Evolutionary conservation across 2,113 vertebrate genomes (phyloP).

Genomic region (Nansenia antarctica): DNA sequence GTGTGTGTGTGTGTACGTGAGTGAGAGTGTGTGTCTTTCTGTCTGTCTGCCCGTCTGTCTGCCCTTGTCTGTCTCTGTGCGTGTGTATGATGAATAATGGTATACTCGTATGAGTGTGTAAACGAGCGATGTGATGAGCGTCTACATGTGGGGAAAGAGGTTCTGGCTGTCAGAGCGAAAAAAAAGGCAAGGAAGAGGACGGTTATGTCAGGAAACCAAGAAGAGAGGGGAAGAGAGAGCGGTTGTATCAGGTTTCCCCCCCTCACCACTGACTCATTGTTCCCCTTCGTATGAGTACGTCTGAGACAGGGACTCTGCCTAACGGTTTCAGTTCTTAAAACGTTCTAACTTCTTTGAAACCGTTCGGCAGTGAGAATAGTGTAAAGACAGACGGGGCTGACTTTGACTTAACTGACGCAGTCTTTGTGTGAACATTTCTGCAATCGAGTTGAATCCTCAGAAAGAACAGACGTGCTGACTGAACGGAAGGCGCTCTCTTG

Average conservation of each 20-base stretch:
- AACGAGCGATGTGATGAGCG: constrained; percentile 33
- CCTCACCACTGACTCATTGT: constrained; percentile 76
- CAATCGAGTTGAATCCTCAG: constrained; percentile 32
- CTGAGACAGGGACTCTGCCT: constrained; percentile 65
- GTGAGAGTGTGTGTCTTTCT: not conserved
- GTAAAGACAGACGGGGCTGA: constrained; percentile 42
- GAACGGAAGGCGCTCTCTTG: constrained; percentile 27
- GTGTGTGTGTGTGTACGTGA: not conserved
- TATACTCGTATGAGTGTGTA: constrained; percentile 48
- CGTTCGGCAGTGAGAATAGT: constrained; percentile 46
- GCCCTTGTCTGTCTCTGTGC: not conserved
- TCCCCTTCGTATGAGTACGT: constrained; percentile 58
- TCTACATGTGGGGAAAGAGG: constrained; percentile 29
- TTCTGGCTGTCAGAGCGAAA: constrained; percentile 50
- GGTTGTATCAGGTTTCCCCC: constrained; percentile 72
- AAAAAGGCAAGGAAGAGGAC: constrained; percentile 64
- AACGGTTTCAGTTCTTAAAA: constrained; percentile 73
- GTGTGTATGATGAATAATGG: constrained; percentile 40
- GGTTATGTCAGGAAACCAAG: constrained; percentile 77
- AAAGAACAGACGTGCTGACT: constrained; percentile 8
- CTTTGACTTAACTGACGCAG: constrained; percentile 17
- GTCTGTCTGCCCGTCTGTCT: no score
- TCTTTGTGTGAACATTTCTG: constrained; percentile 43
- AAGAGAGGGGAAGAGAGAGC: constrained; percentile 67
- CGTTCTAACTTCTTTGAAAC: constrained; percentile 47